Conservation (phyloP, 2,113 vertebrate genomes). For the Plotosus lineatus region DNA sequence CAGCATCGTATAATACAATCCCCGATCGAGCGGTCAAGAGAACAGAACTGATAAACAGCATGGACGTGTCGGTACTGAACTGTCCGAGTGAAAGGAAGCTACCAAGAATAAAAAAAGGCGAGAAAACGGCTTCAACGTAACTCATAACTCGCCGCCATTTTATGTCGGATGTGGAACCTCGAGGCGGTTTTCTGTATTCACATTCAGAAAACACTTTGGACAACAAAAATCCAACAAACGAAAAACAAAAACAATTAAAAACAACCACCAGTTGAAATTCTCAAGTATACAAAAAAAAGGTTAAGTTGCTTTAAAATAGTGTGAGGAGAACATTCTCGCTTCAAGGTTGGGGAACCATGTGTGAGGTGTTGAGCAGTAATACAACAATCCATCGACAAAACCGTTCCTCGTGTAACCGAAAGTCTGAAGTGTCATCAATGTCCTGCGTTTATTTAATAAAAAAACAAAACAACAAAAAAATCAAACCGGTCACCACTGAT, state of each 20-base stretch:
- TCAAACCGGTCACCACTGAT: no score
- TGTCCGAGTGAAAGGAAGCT: neutral
- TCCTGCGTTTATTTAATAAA: neutral
- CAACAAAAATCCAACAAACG: conserved; percentile 21
- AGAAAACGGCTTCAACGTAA: neutral
- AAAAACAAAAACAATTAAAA: neutral
- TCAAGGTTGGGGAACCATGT: neutral
- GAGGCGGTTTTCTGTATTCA: conserved; percentile 27
- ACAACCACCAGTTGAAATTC: neutral
- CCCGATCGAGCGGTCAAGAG: neutral
- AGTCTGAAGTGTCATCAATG: neutral
- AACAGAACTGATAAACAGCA: neutral
- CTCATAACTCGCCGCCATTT: conserved; percentile 2
- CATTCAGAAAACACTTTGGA: conserved; percentile 26
- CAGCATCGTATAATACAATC: neutral
- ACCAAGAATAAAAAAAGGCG: neutral
- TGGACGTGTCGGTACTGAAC: neutral
- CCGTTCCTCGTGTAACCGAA: neutral
- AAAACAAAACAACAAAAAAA: neutral
- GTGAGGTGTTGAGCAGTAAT: neutral
- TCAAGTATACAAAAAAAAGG: conserved; percentile 9
- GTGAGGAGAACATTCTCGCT: neutral
- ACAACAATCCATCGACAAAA: neutral
- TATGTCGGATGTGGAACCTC: conserved; percentile 4
- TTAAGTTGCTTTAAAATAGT: conserved; percentile 4